Evolutionary conservation across 2,113 vertebrate species (phyloP), one percentile per base, ranked within the genome.

Genomic region (Actinemys pallida): DNA sequence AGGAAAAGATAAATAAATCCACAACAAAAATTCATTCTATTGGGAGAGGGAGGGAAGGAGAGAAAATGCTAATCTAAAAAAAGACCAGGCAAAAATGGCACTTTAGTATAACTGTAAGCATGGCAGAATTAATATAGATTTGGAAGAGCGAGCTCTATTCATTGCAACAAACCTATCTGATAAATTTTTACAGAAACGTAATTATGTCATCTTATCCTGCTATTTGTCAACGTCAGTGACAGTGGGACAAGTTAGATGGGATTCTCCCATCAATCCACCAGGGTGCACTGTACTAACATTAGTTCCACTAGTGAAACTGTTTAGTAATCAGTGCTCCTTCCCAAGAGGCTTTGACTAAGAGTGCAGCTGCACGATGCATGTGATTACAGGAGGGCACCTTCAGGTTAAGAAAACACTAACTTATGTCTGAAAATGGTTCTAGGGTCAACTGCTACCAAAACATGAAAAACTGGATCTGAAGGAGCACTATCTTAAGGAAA

Each of bases 381-480:
- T 80, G 85, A 91, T 81, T 31, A 3, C 94, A 85, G 94, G 6
- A 45, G 97, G 96, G 94, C 97, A 96, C 47, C n/a, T 84, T 76
- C 89, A 6, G 96, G 91, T 96, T 96, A 97, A 93, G 75, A 69
- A 96, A 98, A 97, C 97, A 95, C 80, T 75, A 88, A 57, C 83
- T 95, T 85, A 54, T 29, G 95, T 59, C 94, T 97, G 57, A 84
- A 83, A 93, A 89, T 8, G 89, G 47, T 86, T 78, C 83, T 50
- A 82, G 93, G 96, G 93, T 97, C 94, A 94, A 62, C 94, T 95
- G 94, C 97, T 97, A 88, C 94, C 89, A 69, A 87, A 75, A 85
- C 29, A 8, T 52, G 93, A 72, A 90, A 90, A 95, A 84, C 25
- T 35, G 5, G 86, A 89, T 81, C 87, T 35, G 95, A 81, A 95